Evolutionary conservation across 2,888 invertebrate species (phyloP).

Genomic region (Eugnorisma glareosa): DNA sequence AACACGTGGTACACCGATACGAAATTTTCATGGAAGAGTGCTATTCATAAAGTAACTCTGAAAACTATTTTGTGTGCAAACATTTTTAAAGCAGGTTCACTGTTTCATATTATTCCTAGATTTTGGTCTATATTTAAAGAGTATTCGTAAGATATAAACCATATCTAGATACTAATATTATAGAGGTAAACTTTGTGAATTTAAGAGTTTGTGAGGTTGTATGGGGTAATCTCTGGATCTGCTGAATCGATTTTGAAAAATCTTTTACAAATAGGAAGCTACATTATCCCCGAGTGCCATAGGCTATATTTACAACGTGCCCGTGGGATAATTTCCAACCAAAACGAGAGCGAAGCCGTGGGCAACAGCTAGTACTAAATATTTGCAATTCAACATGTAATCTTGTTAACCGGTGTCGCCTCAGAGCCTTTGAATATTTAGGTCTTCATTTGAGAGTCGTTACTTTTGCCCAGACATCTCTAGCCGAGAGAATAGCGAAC

Average conservation of each 20-base stretch:
- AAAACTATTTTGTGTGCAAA: slow-evolving; percentile 5
- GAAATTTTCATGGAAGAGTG: slow-evolving; percentile 41
- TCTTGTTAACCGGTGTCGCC: slow-evolving; percentile 13
- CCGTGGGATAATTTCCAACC: too few relatives aligned
- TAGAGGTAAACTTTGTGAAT: too few relatives aligned
- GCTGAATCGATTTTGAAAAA: too few relatives aligned
- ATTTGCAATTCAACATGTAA: slow-evolving; percentile 39
- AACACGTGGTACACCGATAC: slow-evolving; percentile 43
- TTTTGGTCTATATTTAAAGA: neutral
- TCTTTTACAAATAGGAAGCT: too few relatives aligned
- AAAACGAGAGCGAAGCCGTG: too few relatives aligned
- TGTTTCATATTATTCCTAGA: neutral
- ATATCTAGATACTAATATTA: too few relatives aligned
- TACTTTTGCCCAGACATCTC: slow-evolving; percentile 22
- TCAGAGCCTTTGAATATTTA: slow-evolving; percentile 40
- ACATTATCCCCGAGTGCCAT: too few relatives aligned
- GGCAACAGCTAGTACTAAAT: neutral
- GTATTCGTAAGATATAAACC: neutral
- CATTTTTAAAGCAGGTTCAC: neutral
- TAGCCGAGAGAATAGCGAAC: neutral
- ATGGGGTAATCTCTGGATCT: too few relatives aligned
- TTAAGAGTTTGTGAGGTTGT: too few relatives aligned
- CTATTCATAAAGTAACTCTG: slow-evolving; percentile 30
- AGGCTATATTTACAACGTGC: too few relatives aligned
- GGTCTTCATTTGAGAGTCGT: slow-evolving; percentile 17